These are phyloP conservation scores for Brachionichthys hirsutus DNA, from an alignment of 2,113 vertebrate genomes.

Conservation along the genomic window DNA sequence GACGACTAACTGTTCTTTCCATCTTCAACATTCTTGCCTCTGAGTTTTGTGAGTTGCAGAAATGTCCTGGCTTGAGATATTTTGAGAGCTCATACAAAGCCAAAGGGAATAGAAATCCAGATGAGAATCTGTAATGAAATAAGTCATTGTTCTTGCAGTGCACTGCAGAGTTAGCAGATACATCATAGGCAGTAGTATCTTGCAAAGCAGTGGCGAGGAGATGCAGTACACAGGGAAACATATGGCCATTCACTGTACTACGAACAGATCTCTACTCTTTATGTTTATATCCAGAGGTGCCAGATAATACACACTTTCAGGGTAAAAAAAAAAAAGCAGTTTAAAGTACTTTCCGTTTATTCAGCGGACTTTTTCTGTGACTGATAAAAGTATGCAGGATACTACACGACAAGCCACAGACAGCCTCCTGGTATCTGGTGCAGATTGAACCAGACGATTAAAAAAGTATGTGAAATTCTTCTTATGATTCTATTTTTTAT, in stretches of 20 bases:
- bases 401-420: conserved; percentile 1
- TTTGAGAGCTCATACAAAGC: conserved; percentile 31
- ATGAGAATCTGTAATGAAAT: background rate
- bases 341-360: conserved; percentile 25
- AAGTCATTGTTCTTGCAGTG: conserved; percentile 1
- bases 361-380: conserved; percentile 8
- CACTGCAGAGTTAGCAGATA: conserved; percentile 10
- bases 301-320: conserved; percentile 37
- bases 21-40: background rate
- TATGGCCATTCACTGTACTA: conserved; percentile 33
- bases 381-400: conserved; percentile 2
- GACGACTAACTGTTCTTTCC: no score
- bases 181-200: background rate
- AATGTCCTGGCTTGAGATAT: background rate
- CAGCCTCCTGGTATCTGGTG: conserved; percentile 17
- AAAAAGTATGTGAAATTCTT: conserved; percentile 6
- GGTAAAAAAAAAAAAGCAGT: conserved; percentile 18
- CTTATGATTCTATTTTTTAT: conserved; percentile 13
- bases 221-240: conserved; percentile 27
- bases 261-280: conserved; percentile 10
- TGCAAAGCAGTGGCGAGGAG: no score
- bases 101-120: conserved; percentile 37
- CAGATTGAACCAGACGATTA: conserved; percentile 22
- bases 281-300: conserved; percentile 28
- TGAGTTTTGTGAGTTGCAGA: background rate